Evolutionary conservation across 1,140 invertebrate species (phyloP), one percentile per base, ranked within the genome.

Genomic region (Cyclargus thomasi): DNA sequence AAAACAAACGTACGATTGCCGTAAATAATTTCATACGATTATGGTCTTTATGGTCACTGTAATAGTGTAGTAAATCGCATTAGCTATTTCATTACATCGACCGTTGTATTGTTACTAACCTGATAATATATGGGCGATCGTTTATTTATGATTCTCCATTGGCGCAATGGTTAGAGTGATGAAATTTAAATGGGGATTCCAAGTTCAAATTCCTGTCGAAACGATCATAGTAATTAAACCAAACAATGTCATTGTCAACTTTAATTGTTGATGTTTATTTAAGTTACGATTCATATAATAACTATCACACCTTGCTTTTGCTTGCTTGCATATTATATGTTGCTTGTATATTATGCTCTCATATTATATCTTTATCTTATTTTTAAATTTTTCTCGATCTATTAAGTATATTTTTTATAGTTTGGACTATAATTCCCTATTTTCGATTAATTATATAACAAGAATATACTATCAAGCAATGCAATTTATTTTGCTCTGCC

Each of bases 21-120:
- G 73, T 76, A 67, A 77, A 70, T 74, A 70, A 74, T 71, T 72
- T 75, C 73, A 78, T 53, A 66, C 74, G 53, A 76, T 78, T 77
- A 72, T 73, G 67, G 64, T 62, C 72, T 79, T 76, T 77, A 80
- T 76, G 65, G 65, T 67, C 69, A 53, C 63, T 63, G 55, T 36
- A 67, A 64, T 78, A 80, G 71, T 73, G 75, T 67, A 68, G 62
- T 76, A 18, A 76, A 76, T 77, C 20, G 71, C 67, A 36, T 63
- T 69, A 22, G 65, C 67, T 68, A 74, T 78, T 78, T 78, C 47
- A 67, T 70, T 68, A 63, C 23, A 59, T 70, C 65, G 55, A 68
- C 23, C n/a, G 35, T 63, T 65, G 66, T 69, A 62, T 72, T 74
- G 70, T 77, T 77, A 71, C 74, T 75, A 77, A 73, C 70, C 64